A percentile compares a stretch with the other conserved stretches of the same genome.
Evolutionary conservation across 2,797 vertebrate genomes (phyloP).

Genomic region (Tympanoctomys barrerae): DNA sequence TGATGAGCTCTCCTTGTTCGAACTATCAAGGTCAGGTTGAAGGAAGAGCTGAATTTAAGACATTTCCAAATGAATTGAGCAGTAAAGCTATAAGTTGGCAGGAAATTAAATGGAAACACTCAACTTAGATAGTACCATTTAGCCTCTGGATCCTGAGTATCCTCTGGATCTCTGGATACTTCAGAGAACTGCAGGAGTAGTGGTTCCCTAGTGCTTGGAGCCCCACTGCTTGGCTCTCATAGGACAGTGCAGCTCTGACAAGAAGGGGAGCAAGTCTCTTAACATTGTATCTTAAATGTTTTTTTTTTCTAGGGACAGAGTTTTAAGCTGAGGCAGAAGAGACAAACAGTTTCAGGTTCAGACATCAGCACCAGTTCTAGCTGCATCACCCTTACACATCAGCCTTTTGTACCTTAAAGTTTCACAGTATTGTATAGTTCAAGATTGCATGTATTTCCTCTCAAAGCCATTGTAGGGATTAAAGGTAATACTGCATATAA

Average conservation of each 20-base stretch:
- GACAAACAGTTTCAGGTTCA: background rate
- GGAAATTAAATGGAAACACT: background rate
- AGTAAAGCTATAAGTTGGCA: background rate
- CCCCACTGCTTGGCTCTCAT: fast-evolving
- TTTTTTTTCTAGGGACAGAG: background rate
- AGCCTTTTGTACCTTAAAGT: background rate
- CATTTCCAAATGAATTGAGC: background rate
- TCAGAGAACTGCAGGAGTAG: background rate
- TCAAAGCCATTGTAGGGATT: background rate
- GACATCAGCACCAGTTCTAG: background rate
- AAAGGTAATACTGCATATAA: background rate
- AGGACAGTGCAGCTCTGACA: background rate
- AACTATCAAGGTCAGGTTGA: background rate
- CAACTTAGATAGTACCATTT: background rate
- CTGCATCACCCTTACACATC: background rate
- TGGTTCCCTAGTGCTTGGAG: fast-evolving
- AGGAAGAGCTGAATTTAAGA: background rate
- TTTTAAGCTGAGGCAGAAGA: background rate
- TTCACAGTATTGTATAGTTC: background rate
- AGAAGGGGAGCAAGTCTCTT: background rate
- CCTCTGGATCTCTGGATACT: no score
- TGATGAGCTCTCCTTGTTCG: background rate
- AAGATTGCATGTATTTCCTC: background rate
- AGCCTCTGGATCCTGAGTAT: background rate
- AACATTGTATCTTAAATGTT: background rate